A percentile compares a stretch with the other conserved stretches of the same genome.
phyloP scores from a whole-genome alignment of 2,888 invertebrate genomes.

The Cataglyphis altisquamis region DNA sequence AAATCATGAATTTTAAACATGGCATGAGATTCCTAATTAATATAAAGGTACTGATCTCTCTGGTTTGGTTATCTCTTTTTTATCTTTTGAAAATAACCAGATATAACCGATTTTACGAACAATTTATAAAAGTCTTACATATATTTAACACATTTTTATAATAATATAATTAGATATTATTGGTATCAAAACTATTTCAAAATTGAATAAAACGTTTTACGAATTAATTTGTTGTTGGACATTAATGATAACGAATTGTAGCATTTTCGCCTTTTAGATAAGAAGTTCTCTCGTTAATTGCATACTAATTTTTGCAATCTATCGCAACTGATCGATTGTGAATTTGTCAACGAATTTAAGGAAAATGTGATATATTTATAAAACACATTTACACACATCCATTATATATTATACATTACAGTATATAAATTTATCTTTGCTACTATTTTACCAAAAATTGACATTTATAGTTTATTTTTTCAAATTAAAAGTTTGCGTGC shows the following conservation, averaged over 20 bases:
- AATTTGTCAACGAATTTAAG: conserved; percentile 15
- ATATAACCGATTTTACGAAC: conserved; percentile 62
- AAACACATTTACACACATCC: background rate
- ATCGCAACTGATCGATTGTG: background rate
- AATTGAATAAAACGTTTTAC: conserved; percentile 60
- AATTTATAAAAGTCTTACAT: conserved; percentile 52
- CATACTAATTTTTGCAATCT: background rate
- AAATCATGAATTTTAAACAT: conserved; percentile 72
- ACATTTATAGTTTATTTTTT: conserved; percentile 70
- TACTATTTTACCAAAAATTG: conserved; percentile 59
- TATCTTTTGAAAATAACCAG: conserved; percentile 77
- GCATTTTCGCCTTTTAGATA: background rate
- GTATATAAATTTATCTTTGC: conserved; percentile 43
- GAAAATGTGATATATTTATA: background rate
- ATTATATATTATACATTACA: background rate
- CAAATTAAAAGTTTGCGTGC: conserved; percentile 85
- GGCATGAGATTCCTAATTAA: conserved; percentile 84
- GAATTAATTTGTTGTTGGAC: conserved; percentile 63
- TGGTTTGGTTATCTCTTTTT: conserved; percentile 79
- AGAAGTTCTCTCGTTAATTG: conserved; percentile 1
- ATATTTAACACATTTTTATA: conserved; percentile 66
- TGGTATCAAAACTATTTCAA: conserved; percentile 65
- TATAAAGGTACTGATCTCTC: conserved; percentile 84
- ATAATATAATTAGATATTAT: conserved; percentile 61
- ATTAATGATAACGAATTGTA: conserved; percentile 28